Percentiles rank a stretch among this genome's conserved stretches.
Conservation (phyloP, 2,797 vertebrate genomes). For the Peromyscus nudipes region DNA sequence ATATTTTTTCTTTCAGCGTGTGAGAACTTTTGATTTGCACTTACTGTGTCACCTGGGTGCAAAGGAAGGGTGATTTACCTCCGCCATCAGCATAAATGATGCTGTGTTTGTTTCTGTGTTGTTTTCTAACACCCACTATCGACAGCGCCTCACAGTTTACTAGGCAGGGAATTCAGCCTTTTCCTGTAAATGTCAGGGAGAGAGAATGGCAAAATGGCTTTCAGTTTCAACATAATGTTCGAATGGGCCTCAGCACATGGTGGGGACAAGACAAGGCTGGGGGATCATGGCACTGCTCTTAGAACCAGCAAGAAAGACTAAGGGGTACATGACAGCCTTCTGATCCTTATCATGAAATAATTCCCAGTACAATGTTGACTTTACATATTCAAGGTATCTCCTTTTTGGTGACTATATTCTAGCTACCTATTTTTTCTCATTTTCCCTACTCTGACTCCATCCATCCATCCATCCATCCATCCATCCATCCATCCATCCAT, state of each 20-base stretch:
- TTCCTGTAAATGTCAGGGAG: slow-evolving; percentile 68
- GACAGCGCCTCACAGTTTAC: slow-evolving; percentile 56
- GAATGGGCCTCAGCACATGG: not conserved
- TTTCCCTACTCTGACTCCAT: not conserved
- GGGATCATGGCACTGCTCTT: not conserved
- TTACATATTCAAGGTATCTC: not conserved
- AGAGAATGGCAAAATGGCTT: slow-evolving; percentile 58
- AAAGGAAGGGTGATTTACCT: slow-evolving; percentile 67
- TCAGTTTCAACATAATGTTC: slow-evolving; percentile 66
- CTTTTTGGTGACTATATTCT: not conserved
- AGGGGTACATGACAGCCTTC: not conserved
- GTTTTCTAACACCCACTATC: slow-evolving; percentile 60
- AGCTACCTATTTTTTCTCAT: not conserved
- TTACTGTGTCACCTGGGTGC: slow-evolving; percentile 41
- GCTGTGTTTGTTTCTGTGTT: slow-evolving; percentile 74
- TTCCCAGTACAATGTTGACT: not conserved
- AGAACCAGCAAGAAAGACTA: slow-evolving; percentile 9
- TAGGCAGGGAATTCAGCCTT: slow-evolving; percentile 61
- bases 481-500: not conserved
- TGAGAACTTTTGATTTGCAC: slow-evolving; percentile 77
- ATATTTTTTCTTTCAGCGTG: slow-evolving; percentile 72
- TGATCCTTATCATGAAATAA: not conserved
- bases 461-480: not conserved
- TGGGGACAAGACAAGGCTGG: slow-evolving; percentile 8
- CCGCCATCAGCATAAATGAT: slow-evolving; percentile 58